Evolutionary conservation across 1,140 invertebrate species (phyloP).

Genomic region (Dysdera silvatica): DNA sequence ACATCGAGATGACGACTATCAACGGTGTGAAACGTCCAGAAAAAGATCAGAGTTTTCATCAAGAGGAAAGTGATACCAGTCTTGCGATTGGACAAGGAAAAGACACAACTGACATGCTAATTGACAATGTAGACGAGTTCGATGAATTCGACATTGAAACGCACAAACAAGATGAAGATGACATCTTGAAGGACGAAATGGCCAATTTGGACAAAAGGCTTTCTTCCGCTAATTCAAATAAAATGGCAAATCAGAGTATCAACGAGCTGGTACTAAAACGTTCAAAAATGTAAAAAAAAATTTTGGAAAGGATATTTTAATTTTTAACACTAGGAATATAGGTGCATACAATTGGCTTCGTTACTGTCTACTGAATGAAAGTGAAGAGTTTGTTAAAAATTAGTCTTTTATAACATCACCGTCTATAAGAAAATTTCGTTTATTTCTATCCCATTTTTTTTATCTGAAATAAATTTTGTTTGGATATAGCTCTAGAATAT

Average conservation of each 20-base stretch:
- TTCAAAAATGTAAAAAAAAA: too few relatives aligned
- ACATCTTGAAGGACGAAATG: slow-evolving; percentile 19
- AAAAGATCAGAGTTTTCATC: background rate
- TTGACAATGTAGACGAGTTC: background rate
- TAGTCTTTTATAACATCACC: too few relatives aligned
- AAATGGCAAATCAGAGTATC: slow-evolving; percentile 15
- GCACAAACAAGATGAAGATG: background rate
- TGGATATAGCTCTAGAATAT: too few relatives aligned
- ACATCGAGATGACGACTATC: slow-evolving; percentile 9
- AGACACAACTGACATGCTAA: too few relatives aligned
- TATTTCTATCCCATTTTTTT: too few relatives aligned
- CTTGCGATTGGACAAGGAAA: background rate
- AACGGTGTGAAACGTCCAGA: background rate
- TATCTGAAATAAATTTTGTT: too few relatives aligned
- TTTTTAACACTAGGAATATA: too few relatives aligned
- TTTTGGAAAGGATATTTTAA: too few relatives aligned
- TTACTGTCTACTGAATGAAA: too few relatives aligned
- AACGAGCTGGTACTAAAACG: slow-evolving; percentile 19
- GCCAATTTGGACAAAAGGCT: slow-evolving; percentile 22
- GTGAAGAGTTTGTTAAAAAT: too few relatives aligned
- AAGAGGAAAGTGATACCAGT: background rate
- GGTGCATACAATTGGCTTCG: too few relatives aligned
- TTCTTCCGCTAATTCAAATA: slow-evolving; percentile 11
- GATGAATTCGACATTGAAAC: background rate
- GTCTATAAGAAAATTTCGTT: too few relatives aligned